Evolutionary conservation across 2,888 invertebrate species (phyloP).

Genomic region (Nebria brevicollis): DNA sequence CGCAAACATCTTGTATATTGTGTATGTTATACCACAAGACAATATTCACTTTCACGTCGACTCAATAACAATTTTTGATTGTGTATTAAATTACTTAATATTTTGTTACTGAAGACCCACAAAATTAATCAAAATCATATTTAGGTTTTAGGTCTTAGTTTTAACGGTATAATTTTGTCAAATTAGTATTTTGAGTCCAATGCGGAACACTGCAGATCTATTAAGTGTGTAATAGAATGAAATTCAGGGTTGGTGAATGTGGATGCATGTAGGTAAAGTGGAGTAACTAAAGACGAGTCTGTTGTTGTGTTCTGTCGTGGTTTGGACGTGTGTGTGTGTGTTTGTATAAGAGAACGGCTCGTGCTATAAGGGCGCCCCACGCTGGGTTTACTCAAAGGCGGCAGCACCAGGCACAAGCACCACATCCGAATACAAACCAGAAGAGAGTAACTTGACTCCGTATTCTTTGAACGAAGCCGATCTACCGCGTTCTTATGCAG

Average conservation of each 20-base stretch:
- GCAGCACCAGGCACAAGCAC: constrained; percentile 15
- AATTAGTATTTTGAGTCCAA: too few species aligned
- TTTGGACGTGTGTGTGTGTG: constrained; percentile 14
- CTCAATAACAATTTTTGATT: background rate
- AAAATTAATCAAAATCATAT: background rate
- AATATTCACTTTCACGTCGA: constrained; percentile 2
- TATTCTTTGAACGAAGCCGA: constrained; percentile 1
- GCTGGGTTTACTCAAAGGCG: constrained; percentile 23
- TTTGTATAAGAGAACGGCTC: constrained; percentile 11
- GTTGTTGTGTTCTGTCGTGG: background rate
- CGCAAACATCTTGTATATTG: constrained; percentile 5
- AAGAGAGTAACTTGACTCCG: constrained; percentile 10
- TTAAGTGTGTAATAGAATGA: background rate
- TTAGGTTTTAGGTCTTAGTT: too few species aligned
- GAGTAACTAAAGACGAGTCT: background rate
- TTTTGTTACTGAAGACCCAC: constrained; percentile 16
- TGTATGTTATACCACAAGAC: background rate
- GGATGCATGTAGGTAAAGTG: background rate
- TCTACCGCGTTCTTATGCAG: background rate
- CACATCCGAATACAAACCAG: constrained; percentile 11
- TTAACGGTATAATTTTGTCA: too few species aligned
- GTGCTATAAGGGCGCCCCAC: constrained; percentile 15
- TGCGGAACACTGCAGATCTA: background rate
- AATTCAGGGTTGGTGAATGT: background rate
- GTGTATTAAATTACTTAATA: constrained; percentile 8